Evolutionary conservation across 2,888 invertebrate genomes (phyloP).

Genomic region (Drosophila pseudotakahashii): DNA sequence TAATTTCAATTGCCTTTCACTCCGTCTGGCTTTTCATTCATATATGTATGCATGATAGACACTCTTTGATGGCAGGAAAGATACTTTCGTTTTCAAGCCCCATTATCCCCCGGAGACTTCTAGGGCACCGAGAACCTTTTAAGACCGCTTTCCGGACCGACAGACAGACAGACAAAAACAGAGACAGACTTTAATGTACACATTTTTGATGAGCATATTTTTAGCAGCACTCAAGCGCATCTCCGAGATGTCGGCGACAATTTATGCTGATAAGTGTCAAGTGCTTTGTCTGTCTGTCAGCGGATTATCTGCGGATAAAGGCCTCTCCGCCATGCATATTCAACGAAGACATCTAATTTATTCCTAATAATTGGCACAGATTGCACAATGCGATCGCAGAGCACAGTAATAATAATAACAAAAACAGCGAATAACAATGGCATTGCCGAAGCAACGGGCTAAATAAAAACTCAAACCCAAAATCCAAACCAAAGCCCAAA

Average conservation of each 20-base stretch:
- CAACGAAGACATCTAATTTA: slow-evolving; percentile 65
- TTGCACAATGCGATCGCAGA: slow-evolving; percentile 61
- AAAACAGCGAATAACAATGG: slow-evolving; percentile 13
- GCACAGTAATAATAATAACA: neutral
- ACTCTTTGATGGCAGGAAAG: slow-evolving; percentile 21
- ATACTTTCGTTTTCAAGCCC: slow-evolving; percentile 20
- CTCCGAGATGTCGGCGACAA: slow-evolving; percentile 26
- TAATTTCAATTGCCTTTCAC: slow-evolving; percentile 24
- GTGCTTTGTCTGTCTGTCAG: slow-evolving; percentile 34
- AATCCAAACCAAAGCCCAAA: slow-evolving; percentile 33
- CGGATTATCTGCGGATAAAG: slow-evolving; percentile 52
- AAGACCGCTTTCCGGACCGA: slow-evolving; percentile 5
- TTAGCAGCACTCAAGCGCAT: slow-evolving; percentile 44
- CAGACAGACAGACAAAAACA: neutral
- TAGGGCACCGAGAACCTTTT: slow-evolving; percentile 13
- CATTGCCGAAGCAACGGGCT: slow-evolving; percentile 5
- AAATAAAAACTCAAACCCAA: slow-evolving; percentile 16
- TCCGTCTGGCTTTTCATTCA: slow-evolving; percentile 15
- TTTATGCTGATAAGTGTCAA: slow-evolving; percentile 29
- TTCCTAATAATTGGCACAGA: slow-evolving; percentile 72
- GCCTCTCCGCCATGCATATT: slow-evolving; percentile 58
- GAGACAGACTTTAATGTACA: slow-evolving; percentile 9
- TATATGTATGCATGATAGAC: slow-evolving; percentile 5
- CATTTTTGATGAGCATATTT: slow-evolving; percentile 29
- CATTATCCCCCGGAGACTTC: neutral